Evolutionary conservation across 2,797 vertebrate species (phyloP).

Genomic region (Staurois parvus): DNA sequence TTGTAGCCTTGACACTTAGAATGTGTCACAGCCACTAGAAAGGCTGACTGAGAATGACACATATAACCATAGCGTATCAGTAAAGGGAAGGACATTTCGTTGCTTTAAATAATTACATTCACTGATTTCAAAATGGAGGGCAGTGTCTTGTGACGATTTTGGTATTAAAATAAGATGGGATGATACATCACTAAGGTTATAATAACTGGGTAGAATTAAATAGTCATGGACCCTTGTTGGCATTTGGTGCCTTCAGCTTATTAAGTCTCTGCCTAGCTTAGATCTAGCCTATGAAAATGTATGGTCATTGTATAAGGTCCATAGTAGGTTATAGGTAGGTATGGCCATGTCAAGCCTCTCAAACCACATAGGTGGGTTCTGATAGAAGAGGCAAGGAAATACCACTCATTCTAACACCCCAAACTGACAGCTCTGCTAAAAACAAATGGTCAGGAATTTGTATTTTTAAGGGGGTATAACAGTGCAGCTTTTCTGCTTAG

Average conservation of each 20-base stretch:
- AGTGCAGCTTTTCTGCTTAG: too few relatives aligned
- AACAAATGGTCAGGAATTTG: too few relatives aligned
- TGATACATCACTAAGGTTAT: neutral
- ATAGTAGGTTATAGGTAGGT: neutral
- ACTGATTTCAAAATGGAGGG: constrained; percentile 5
- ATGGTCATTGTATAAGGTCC: neutral
- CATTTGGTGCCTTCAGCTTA: neutral
- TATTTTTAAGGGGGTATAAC: too few relatives aligned
- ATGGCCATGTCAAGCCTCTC: too few relatives aligned
- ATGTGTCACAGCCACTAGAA: constrained; percentile 16
- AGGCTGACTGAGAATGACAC: neutral
- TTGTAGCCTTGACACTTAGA: constrained; percentile 29
- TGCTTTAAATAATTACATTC: constrained; percentile 14
- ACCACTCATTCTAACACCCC: too few relatives aligned
- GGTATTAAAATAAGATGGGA: neutral
- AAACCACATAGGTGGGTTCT: too few relatives aligned
- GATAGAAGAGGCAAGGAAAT: too few relatives aligned
- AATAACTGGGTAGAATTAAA: neutral
- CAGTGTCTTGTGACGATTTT: constrained; percentile 1
- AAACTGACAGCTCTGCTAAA: too few relatives aligned
- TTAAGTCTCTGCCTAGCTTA: neutral
- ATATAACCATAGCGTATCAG: constrained; percentile 16
- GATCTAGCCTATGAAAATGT: neutral
- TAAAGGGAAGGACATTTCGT: constrained; percentile 24
- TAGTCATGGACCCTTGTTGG: neutral